Percentiles rank a stretch among this genome's conserved stretches.
Conservation (phyloP, 2,113 vertebrate species). For the Callipepla squamata region DNA sequence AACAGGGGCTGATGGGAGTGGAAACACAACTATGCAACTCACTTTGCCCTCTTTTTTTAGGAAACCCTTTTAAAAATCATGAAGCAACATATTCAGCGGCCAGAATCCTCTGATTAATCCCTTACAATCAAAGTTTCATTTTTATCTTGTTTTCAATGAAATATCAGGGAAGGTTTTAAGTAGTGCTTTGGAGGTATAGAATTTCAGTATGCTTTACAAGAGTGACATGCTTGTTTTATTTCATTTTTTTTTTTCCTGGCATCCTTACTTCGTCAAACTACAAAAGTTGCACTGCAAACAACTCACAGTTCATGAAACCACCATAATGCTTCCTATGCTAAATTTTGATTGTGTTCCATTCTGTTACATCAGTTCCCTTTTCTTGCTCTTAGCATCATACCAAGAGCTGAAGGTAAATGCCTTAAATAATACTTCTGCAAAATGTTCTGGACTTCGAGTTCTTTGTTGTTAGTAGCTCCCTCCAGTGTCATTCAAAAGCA, state of each 20-base stretch:
- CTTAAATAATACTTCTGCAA: conserved; percentile 15
- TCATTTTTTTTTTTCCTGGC: background rate
- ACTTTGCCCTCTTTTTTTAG: background rate
- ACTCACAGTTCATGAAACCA: background rate
- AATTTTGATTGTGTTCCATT: background rate
- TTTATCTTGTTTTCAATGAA: background rate
- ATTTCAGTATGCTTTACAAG: background rate
- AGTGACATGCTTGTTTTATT: background rate
- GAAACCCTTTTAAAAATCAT: background rate
- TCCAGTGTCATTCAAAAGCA: background rate
- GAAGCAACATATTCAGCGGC: background rate
- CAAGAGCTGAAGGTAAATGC: background rate
- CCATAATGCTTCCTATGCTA: background rate
- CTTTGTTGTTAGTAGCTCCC: conserved; percentile 2
- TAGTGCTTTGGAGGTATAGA: background rate
- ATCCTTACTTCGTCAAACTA: background rate
- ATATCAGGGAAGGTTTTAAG: background rate
- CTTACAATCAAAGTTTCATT: background rate
- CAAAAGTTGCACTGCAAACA: background rate
- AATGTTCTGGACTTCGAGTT: conserved; percentile 14
- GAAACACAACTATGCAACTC: background rate
- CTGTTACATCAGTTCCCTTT: background rate
- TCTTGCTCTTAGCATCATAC: background rate
- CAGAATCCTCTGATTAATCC: background rate
- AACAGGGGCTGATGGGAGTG: background rate